Conservation (phyloP, 2,113 vertebrate genomes). For the Gasterosteus nipponicus region DNA sequence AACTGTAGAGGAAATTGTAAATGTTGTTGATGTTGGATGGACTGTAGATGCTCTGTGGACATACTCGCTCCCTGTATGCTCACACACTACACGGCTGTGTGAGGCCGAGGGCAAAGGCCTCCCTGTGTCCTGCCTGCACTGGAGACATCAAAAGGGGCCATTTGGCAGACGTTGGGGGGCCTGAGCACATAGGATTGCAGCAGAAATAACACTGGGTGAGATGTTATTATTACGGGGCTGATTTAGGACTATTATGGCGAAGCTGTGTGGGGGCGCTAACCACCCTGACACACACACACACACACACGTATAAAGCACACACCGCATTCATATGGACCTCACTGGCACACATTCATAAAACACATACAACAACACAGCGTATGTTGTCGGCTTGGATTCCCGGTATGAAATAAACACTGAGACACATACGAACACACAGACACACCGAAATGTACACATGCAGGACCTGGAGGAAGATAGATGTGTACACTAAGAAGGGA, state of each 20-base stretch:
- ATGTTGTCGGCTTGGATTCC: constrained; percentile 27
- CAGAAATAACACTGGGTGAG: constrained; percentile 70
- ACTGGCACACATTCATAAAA: constrained; percentile 20
- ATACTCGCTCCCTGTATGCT: constrained; percentile 38
- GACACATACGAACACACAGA: not conserved
- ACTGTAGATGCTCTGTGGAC: constrained; percentile 61
- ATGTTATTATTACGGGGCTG: constrained; percentile 73
- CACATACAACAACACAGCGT: constrained; percentile 6
- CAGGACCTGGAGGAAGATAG: constrained; percentile 38
- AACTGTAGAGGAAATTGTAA: constrained; percentile 28
- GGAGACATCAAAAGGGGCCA: constrained; percentile 65
- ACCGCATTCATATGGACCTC: constrained; percentile 33
- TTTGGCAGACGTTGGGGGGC: constrained; percentile 57
- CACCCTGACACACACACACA: constrained; percentile 63
- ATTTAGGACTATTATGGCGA: constrained; percentile 67
- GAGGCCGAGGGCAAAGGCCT: constrained; percentile 79
- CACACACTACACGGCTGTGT: constrained; percentile 64
- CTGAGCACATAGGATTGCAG: constrained; percentile 51
- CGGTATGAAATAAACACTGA: constrained; percentile 9
- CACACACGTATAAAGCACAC: constrained; percentile 12
- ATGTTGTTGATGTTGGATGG: constrained; percentile 24
- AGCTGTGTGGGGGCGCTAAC: constrained; percentile 50
- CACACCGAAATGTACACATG: not conserved
- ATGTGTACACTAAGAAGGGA: constrained; percentile 40
- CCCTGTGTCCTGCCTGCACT: constrained; percentile 58